Evolutionary conservation across 37 sponge, comb jelly and placozoan genomes (phyloP), one percentile per base, ranked within the genome.

Genomic region (Chondrilla cf. caribensis): DNA sequence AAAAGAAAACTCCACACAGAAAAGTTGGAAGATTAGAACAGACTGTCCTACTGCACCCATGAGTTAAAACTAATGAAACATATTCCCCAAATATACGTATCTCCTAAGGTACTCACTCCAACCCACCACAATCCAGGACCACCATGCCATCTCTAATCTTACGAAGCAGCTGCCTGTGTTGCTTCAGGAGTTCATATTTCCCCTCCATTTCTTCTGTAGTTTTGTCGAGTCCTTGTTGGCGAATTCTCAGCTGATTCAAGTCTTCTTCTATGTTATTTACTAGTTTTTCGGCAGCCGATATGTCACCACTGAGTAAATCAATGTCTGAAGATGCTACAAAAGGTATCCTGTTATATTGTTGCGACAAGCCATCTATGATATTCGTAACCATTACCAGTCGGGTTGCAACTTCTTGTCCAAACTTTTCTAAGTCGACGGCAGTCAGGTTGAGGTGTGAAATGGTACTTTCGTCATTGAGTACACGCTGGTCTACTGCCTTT

Each of bases 121-220:
- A n/a, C 22, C 40, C 29, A 33, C 32, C 71, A 37, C 88, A 88
- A 41, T 88, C 80, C 59, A 88, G 84, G 6, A 29, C 51, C 18
- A 70, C 29, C 35, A 83, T 33, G 26, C 83, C 83, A 47, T 47
- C 76, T 40, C 79, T 55, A 4, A 88, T 88, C 59, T 54, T n/a
- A 44, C 79, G 59, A 41, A 88, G 81, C 2, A 88, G 80, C 40
- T 88, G 84, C 11, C 84, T 18, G 38, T 88, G 88, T 15, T 88
- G 88, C 38, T 58, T 62, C 8, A 88, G 76, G 17, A 3, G 3
- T 0, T 40, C 58, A 60, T 88, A 83, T 18, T 76, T 54, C 18
- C 70, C 62, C 31, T 82, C 58, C 80, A 88, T 58, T 70, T 88
- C 39, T n/a, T 55, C 62, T 14, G 88, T 67, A 6, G 80, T 72